phyloP scores from a whole-genome alignment of 2,888 invertebrate species.

The Nomada ruficornis region DNA sequence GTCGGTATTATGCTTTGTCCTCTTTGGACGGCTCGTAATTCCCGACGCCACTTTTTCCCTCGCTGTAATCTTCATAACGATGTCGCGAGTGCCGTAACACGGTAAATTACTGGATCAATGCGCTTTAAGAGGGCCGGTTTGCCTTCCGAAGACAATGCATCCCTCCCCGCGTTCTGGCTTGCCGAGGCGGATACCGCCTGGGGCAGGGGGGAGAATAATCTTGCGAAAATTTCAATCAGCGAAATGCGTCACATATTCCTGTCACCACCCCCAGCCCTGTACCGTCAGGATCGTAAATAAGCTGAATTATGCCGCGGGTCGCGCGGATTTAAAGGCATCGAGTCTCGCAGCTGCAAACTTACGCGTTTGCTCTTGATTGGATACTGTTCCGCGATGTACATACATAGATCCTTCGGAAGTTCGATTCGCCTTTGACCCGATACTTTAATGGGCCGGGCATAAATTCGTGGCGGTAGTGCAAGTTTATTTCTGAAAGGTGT shows the following conservation, averaged over 20 bases:
- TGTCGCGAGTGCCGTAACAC: slow-evolving; percentile 71
- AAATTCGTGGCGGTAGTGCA: too few species aligned
- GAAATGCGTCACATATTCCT: slow-evolving; percentile 83
- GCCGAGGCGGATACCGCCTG: slow-evolving; percentile 8
- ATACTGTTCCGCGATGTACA: not conserved
- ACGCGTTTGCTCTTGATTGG: slow-evolving; percentile 16
- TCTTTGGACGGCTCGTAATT: slow-evolving; percentile 63
- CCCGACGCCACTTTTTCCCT: slow-evolving; percentile 67
- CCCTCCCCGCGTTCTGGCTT: not conserved
- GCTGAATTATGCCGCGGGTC: slow-evolving; percentile 57
- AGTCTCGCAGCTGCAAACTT: slow-evolving; percentile 43
- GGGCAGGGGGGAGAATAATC: slow-evolving; percentile 74
- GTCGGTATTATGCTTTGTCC: slow-evolving; percentile 64
- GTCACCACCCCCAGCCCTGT: slow-evolving; percentile 58
- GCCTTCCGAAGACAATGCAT: slow-evolving; percentile 63
- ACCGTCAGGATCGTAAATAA: slow-evolving; percentile 63
- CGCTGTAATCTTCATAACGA: slow-evolving; percentile 73
- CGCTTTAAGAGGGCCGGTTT: slow-evolving; percentile 64
- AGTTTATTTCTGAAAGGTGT: too few species aligned
- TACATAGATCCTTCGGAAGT: not conserved
- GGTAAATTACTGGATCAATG: slow-evolving; percentile 74
- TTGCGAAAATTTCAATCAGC: slow-evolving; percentile 83
- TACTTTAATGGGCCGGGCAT: too few species aligned
- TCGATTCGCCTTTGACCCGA: not conserved
- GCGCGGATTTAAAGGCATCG: slow-evolving; percentile 50